Conservation (phyloP, 2,113 vertebrate genomes). For the Grantiella picta region DNA sequence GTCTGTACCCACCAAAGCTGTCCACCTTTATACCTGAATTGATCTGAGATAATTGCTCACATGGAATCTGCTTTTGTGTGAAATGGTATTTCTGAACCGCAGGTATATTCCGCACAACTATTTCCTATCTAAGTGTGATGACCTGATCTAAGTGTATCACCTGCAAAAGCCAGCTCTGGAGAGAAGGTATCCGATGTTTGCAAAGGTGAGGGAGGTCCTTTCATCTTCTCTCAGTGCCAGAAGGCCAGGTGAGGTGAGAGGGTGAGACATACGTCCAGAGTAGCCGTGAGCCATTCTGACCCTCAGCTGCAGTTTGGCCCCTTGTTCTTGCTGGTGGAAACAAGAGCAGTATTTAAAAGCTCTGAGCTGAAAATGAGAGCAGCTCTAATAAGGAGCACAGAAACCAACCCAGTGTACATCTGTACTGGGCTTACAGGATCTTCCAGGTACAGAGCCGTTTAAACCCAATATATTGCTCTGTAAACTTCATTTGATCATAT, state of each 20-base stretch:
- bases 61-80: background rate
- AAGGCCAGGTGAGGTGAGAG: background rate
- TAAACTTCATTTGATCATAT: background rate
- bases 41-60: background rate
- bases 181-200: background rate
- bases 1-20: background rate
- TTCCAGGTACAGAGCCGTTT: background rate
- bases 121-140: background rate
- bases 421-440: background rate
- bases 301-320: background rate
- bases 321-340: background rate
- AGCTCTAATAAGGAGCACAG: background rate
- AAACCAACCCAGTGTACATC: background rate
- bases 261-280: fast-evolving
- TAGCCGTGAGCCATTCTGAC: background rate
- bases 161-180: background rate
- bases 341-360: background rate
- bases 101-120: background rate
- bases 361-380: background rate
- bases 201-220: background rate
- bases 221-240: background rate
- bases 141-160: no score
- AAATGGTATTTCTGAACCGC: background rate
- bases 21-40: background rate
- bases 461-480: background rate